Evolutionary conservation across 2,113 vertebrate genomes (phyloP).

Genomic region (Vulpes vulpes): DNA sequence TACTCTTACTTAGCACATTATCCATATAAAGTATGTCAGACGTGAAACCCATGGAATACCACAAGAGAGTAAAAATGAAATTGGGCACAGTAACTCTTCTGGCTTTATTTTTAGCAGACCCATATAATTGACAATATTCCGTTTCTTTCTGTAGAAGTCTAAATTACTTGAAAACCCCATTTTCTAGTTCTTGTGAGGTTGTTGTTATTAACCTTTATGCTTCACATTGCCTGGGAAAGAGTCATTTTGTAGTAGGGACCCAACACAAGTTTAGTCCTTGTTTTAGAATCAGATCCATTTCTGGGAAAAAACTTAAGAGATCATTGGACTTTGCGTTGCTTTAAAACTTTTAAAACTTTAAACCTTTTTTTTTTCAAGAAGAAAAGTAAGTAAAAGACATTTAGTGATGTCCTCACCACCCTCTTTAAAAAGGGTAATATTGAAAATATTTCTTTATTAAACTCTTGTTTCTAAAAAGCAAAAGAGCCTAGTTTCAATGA

Average conservation of each 20-base stretch:
- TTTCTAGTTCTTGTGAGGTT: background rate
- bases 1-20: background rate
- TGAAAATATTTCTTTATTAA: conserved; percentile 19
- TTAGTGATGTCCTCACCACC: background rate
- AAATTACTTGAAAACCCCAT: conserved; percentile 31
- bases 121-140: background rate
- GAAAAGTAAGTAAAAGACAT: background rate
- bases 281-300: conserved; percentile 31
- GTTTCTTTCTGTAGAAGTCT: conserved; percentile 51
- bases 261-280: background rate
- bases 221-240: conserved; percentile 39
- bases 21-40: background rate
- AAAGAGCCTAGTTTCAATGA: background rate
- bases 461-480: background rate
- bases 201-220: background rate
- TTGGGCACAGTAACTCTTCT: background rate
- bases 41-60: conserved; percentile 31
- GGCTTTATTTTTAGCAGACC: conserved; percentile 38
- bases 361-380: conserved; percentile 18
- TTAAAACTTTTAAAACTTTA: conserved; percentile 16
- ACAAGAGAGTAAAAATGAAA: conserved; percentile 34
- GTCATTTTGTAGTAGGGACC: background rate
- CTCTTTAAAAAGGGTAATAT: conserved; percentile 44
- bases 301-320: background rate
- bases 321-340: background rate